Evolutionary conservation across 2,113 vertebrate genomes (phyloP), one percentile per base, ranked within the genome.

Genomic region (Pollimyrus isidori): DNA sequence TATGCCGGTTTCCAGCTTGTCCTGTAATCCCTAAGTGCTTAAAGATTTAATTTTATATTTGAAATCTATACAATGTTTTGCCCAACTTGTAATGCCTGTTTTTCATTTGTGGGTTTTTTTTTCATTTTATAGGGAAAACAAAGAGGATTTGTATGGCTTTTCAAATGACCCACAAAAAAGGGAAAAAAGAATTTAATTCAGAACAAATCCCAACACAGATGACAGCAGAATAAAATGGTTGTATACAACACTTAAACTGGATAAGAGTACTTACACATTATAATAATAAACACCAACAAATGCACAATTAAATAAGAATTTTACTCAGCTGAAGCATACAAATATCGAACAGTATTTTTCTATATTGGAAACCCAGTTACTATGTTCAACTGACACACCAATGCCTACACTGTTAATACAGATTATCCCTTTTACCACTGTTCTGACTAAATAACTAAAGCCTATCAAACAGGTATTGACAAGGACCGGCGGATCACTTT

Each of bases 41-140:
- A 62, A 50, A 87, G 86, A 65, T 88, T 90, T 73, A 26, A 86
- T 82, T 90, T 83, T 90, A 83, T 50, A 86, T 82, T 87, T 56
- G 21, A 88, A 82, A 52, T 26, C 58, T 23, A 49, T 42, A 42
- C 49, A 87, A 23, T 80, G 49, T 87, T 87, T 73, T 89, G 82
- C 88, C 58, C 26, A 73, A 86, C 42, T 86, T 17, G 42, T 52
- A 23, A 90, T 89, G 76, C 73, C 89, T 53, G 58, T 87, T 90
- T 76, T 53, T 35, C 85, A 87, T 90, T 82, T 80, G 58, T 76
- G 62, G 46, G 21, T 45, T 56, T 89, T 87, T 87, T 65, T 56
- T 89, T 87, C 50, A 26, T 69, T 87, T 52, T 46, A 89, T 46
- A 45, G n/a, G n/a, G 45, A 90, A 87, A 90, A 90, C 30, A 46